Evolutionary conservation across 2,113 vertebrate genomes (phyloP).

Genomic region (Saguinus imperator): DNA sequence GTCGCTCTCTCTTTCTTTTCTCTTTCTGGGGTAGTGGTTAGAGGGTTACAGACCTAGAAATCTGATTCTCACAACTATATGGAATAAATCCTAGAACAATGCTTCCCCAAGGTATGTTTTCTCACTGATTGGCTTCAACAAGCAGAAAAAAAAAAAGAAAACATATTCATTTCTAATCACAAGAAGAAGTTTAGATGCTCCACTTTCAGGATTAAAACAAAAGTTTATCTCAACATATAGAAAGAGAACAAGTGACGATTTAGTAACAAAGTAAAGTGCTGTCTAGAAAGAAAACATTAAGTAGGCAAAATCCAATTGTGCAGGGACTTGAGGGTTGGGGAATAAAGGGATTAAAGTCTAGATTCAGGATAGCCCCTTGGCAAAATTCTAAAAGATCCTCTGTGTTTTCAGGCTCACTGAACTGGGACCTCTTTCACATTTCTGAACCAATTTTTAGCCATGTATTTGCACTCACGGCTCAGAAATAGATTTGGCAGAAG

Average conservation of each 20-base stretch:
- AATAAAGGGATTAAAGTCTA: background rate
- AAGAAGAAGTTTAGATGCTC: background rate
- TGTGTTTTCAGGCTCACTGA: background rate
- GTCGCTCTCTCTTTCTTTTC: too few species aligned
- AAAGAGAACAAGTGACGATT: conserved; percentile 15
- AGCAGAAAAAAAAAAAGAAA: background rate
- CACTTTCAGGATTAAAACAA: background rate
- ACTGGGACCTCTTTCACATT: background rate
- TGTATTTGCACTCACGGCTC: background rate
- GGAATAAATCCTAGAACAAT: conserved; percentile 29
- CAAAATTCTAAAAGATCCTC: background rate
- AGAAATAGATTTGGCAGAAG: background rate
- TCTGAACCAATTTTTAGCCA: background rate
- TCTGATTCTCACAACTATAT: background rate
- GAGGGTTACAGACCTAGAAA: background rate
- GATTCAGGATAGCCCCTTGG: background rate
- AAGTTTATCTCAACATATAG: background rate
- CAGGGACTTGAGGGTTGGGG: background rate
- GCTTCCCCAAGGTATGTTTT: background rate
- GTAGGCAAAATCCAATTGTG: background rate
- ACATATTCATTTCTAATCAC: background rate
- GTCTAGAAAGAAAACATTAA: background rate
- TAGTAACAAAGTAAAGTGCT: background rate
- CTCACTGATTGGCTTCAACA: background rate
- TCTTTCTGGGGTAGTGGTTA: background rate